Base-by-base conservation (phyloP, 2,797 vertebrate species). In the Brotula barbata region DNA sequence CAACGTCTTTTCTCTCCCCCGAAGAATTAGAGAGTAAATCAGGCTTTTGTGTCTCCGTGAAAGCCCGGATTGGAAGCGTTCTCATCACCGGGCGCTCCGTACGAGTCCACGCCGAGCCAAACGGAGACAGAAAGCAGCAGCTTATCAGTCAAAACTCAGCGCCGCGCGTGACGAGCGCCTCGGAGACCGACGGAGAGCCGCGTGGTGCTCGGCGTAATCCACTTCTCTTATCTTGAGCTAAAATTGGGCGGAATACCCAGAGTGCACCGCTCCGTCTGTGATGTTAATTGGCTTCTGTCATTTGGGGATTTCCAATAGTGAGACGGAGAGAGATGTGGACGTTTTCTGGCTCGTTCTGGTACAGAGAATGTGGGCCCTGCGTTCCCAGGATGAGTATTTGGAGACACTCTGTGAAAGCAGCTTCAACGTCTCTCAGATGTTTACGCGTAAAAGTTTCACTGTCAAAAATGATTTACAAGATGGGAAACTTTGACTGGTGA, bases 1-100 rank as follows among this genome's bases (percentile, higher is more conserved):
- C 68, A 87, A 75, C 75, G 44, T 67, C 10, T 14, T 72, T 63
- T 69, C 64, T 69, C 64, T 67, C 37, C 33, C 44, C 49, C 42
- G 23, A 54, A 68, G 74, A 73, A 83, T 85, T 78, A 78, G 50
- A 77, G 57, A 68, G 48, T 56, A 71, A 81, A 73, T 72, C 15
- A 41, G 34, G 73, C 55, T 50, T 79, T 81, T 88, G 71, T 81
- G 73, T 76, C 64, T 64, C 54, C 48, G 58, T 81, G 63, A 63
- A 76, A 71, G 57, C 48, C 43, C 39, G 71, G 66, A 84, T 79
- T 68, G 77, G 63, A 64, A 50, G 46, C 60, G 34, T 81, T 65
- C 45, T 57, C 67, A 64, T 81, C 68, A 64, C 37, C 61, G 50
- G 34, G 61, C 53, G 8, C 7, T 11, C 16, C 51, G 13, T 66